Conservation (phyloP, 2,888 invertebrate genomes). For the Drosophila cognata region DNA sequence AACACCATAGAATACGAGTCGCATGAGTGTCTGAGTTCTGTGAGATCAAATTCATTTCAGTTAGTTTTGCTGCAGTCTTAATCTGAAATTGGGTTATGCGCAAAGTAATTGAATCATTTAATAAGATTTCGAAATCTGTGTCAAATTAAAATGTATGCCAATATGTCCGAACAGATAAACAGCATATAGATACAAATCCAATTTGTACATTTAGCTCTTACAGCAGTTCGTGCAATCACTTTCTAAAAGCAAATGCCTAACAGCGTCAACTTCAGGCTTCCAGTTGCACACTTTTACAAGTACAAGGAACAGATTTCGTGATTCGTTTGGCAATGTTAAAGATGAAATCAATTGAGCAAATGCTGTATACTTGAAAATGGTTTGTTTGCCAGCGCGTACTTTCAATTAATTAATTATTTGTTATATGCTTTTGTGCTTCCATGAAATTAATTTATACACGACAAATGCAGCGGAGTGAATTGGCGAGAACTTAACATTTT, state of each 20-base stretch:
- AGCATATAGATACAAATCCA: background rate
- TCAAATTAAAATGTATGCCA: background rate
- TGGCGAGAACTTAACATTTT: slow-evolving; percentile 25
- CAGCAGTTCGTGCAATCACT: background rate
- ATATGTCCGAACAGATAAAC: no score
- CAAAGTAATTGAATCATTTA: background rate
- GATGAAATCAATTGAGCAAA: slow-evolving; percentile 23
- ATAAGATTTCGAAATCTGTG: background rate
- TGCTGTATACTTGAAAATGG: slow-evolving; percentile 21
- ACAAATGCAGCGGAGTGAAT: slow-evolving; percentile 4
- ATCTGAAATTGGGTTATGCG: background rate
- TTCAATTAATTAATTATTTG: slow-evolving; percentile 51
- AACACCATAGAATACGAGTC: background rate
- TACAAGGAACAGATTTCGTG: slow-evolving; percentile 7
- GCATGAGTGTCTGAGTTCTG: background rate
- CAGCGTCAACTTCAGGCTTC: slow-evolving; percentile 16
- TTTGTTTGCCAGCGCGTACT: slow-evolving; percentile 29
- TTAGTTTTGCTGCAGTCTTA: background rate
- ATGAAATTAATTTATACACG: slow-evolving; percentile 39
- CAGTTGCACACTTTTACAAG: slow-evolving; percentile 27
- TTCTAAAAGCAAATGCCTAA: slow-evolving; percentile 8
- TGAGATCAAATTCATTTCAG: background rate
- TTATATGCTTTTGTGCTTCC: slow-evolving; percentile 14
- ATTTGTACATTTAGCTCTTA: background rate
- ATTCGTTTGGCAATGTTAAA: slow-evolving; percentile 8